Base-by-base conservation (phyloP, 2,797 vertebrate species). In the Triplophysa yarkandensis region DNA sequence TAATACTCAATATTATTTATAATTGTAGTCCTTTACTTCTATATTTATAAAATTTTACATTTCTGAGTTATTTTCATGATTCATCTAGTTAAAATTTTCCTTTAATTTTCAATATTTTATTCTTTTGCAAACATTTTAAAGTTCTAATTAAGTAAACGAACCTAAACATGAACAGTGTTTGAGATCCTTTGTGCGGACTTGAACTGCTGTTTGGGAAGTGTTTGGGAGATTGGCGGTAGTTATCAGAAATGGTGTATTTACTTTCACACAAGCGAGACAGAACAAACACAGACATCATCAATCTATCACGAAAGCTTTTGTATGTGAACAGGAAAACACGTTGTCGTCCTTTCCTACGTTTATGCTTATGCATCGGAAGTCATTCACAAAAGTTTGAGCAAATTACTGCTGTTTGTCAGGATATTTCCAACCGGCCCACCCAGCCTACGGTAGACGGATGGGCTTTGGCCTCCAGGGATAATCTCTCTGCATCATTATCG, bases 371-470 rank as follows among this genome's bases (percentile, higher is more conserved):
- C 34, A n/a, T 41, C 61, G 36, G 68, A 68, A 60, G 61, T 67
- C 61, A 70, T 70, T 69, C 36, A 64, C 25, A 27, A 58, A 39
- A 65, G 36, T 25, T 55, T 21, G 30, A 55, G 48, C 41, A 80
- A 77, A 80, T 82, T 7, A 75, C 60, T 68, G 11, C 25, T 63
- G 75, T 75, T 75, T 74, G 64, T 79, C 69, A 82, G 39, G 61
- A 70, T 78, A 68, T 57, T 41, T 65, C 68, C 25, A 52, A 41
- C 10, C 27, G 9, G 67, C 52, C 71, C 71, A 72, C 67, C 68
- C 60, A 73, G 36, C 48, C n/a, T 25, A 55, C 27, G 28, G 58
- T 50, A 79, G 74, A 80, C 69, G 61, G 41, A 55, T 27, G 4
- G n/a, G 28, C 28, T 34, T 57, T 16, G 34, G 68, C 76, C 55